phyloP scores from a whole-genome alignment of 2,797 vertebrate species.

The Natrix natrix region DNA sequence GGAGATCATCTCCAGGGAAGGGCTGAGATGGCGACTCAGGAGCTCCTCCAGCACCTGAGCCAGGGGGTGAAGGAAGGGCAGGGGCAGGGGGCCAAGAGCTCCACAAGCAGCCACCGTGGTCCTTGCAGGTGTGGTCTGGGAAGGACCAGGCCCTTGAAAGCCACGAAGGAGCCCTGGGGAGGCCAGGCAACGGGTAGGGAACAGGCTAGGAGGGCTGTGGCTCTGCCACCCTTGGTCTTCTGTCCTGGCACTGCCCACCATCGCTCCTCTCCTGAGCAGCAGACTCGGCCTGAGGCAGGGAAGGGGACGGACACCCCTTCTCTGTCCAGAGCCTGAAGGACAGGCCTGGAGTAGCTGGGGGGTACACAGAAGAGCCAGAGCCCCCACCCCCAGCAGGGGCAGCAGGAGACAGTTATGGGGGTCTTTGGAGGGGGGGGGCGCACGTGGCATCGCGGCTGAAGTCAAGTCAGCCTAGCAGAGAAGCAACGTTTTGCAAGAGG shows the following conservation, averaged over 20 bases:
- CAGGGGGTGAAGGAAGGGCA: background rate
- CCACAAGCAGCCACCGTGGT: background rate
- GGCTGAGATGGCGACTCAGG: background rate
- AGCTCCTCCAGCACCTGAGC: background rate
- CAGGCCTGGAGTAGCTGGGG: background rate
- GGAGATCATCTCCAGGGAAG: background rate
- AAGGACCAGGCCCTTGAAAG: background rate
- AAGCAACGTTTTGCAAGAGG: background rate
- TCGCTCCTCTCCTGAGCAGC: background rate
- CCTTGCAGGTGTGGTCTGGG: background rate
- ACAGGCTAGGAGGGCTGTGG: background rate
- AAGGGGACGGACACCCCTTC: background rate
- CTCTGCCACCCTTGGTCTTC: background rate
- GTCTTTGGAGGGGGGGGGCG: background rate
- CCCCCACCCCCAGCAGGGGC: background rate
- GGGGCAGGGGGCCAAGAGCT: background rate
- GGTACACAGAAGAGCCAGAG: background rate
- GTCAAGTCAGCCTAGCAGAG: conserved; percentile 6
- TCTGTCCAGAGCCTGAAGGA: background rate
- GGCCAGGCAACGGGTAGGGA: background rate
- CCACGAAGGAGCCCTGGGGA: background rate
- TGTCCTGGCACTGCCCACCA: background rate
- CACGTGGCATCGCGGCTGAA: background rate
- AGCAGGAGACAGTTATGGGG: background rate
- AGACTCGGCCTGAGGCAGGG: background rate